These are phyloP conservation scores for Lepidocyrtinus sp. DNA, from an alignment of 2,888 invertebrate species.

Conservation along the genomic window DNA sequence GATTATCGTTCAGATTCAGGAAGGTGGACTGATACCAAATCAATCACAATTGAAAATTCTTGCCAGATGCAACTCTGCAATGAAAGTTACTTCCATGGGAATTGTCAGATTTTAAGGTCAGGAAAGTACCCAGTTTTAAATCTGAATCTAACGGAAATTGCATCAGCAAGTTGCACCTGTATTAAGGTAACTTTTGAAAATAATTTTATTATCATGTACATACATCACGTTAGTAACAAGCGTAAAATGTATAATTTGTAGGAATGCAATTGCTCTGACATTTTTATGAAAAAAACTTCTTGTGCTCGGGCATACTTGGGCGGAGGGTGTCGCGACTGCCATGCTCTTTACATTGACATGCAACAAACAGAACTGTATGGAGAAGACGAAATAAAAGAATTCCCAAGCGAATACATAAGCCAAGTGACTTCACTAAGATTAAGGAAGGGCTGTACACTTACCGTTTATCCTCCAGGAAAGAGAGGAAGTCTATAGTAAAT, in stretches of 20 bases:
- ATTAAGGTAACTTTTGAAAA: background rate
- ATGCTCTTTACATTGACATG: constrained; percentile 28
- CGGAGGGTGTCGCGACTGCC: constrained; percentile 35
- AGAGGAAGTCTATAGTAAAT: too few species aligned
- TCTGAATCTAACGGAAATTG: background rate
- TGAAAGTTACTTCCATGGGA: constrained; percentile 21
- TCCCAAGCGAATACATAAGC: background rate
- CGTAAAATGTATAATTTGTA: background rate
- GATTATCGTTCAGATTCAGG: constrained; percentile 4
- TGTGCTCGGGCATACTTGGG: constrained; percentile 46
- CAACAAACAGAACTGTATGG: background rate
- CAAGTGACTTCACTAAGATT: constrained; percentile 26
- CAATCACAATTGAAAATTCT: background rate
- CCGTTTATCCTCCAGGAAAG: background rate
- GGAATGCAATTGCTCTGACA: constrained; percentile 46
- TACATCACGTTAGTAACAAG: background rate
- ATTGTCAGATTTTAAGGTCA: background rate
- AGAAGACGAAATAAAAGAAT: background rate
- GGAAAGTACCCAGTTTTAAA: background rate
- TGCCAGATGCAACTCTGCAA: constrained; percentile 3
- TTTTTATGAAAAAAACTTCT: constrained; percentile 24
- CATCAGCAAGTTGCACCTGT: constrained; percentile 5
- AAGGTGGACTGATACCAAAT: constrained; percentile 31
- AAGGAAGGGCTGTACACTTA: constrained; percentile 36
- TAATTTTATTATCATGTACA: background rate